Evolutionary conservation across 2,113 vertebrate species (phyloP).

Genomic region (Uria lomvia): DNA sequence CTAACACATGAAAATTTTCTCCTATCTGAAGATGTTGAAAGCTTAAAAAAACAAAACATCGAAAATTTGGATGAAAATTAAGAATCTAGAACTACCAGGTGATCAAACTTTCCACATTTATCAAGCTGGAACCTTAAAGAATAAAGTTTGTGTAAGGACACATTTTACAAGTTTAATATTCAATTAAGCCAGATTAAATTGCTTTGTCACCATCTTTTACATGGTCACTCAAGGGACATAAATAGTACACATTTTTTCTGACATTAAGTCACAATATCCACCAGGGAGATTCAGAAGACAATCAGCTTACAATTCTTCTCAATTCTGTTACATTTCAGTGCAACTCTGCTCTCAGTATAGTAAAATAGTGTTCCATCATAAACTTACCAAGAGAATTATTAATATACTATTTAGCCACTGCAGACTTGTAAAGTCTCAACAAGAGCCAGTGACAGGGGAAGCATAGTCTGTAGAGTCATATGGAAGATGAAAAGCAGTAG

Average conservation of each 20-base stretch:
- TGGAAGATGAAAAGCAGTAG: neutral
- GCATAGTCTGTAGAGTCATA: neutral
- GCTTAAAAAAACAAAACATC: neutral
- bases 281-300: neutral
- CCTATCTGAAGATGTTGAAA: neutral
- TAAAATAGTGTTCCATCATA: neutral
- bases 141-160: neutral
- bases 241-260: neutral
- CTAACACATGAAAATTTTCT: neutral
- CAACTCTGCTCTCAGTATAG: neutral
- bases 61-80: neutral
- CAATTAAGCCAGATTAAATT: neutral
- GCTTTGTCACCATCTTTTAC: neutral
- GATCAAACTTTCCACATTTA: neutral
- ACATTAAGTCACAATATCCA: neutral
- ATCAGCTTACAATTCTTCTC: neutral
- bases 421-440: neutral
- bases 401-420: neutral
- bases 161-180: neutral
- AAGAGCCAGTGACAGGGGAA: neutral
- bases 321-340: neutral
- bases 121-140: neutral
- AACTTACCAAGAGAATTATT: neutral
- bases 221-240: neutral
- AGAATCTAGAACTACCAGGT: neutral